These are phyloP conservation scores for Limnephilus rhombicus DNA, from an alignment of 2,888 invertebrate genomes.

Conservation along the genomic window DNA sequence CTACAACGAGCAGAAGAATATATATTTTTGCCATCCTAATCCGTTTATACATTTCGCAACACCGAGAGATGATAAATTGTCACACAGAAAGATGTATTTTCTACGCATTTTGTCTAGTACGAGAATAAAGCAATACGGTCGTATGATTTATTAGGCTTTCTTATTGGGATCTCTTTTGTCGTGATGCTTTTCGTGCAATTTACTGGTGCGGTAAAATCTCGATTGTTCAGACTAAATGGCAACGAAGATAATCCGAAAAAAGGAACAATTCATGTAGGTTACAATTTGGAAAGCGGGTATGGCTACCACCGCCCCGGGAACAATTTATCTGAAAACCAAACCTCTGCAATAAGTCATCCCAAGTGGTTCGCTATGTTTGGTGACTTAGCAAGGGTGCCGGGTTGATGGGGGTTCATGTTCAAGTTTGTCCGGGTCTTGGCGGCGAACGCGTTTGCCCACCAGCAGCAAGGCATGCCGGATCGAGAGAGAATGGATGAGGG, in stretches of 20 bases:
- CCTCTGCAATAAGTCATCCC: too few species aligned
- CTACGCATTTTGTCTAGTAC: neutral
- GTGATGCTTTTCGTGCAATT: neutral
- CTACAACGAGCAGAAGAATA: neutral
- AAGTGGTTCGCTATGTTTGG: too few species aligned
- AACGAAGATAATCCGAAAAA: neutral
- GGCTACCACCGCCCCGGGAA: too few species aligned
- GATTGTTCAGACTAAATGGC: neutral
- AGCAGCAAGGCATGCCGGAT: too few species aligned
- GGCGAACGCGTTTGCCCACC: too few species aligned
- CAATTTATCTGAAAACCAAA: too few species aligned
- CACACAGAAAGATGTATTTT: neutral
- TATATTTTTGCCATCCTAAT: conserved; percentile 16
- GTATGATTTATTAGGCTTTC: neutral
- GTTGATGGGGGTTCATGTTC: too few species aligned
- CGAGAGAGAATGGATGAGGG: too few species aligned
- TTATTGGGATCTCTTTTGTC: neutral
- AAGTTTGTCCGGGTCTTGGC: too few species aligned
- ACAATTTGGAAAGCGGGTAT: too few species aligned
- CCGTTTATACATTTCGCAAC: conserved; percentile 13
- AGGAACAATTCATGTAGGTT: too few species aligned
- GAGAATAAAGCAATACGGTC: neutral
- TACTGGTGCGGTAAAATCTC: neutral
- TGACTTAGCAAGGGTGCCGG: too few species aligned
- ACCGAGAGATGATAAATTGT: neutral